Percentiles rank a stretch among this genome's conserved stretches.
Conservation (phyloP, 2,888 invertebrate genomes). For the Campaea margaritaria region DNA sequence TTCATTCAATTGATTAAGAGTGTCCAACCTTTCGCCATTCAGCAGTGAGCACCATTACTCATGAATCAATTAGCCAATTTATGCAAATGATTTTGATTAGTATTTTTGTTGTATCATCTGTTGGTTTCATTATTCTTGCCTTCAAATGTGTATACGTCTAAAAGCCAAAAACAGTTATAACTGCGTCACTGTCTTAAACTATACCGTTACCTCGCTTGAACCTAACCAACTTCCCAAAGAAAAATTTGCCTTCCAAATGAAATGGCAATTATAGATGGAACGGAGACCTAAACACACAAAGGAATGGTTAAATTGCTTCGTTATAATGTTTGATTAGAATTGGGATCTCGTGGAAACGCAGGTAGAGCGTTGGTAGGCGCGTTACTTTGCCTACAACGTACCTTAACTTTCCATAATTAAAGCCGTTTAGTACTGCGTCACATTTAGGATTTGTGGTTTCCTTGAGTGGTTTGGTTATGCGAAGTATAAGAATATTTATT, state of each 20-base stretch:
- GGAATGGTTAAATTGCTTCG: conserved; percentile 41
- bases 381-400: conserved; percentile 5
- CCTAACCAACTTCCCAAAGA: conserved; percentile 22
- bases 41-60: too few relatives aligned
- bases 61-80: too few relatives aligned
- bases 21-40: too few relatives aligned
- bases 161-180: background rate
- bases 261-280: conserved; percentile 35
- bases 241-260: conserved; percentile 33
- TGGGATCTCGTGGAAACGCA: conserved; percentile 28
- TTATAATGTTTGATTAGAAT: conserved; percentile 44
- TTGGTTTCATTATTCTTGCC: background rate
- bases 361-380: conserved; percentile 25
- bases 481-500: background rate
- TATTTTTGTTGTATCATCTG: too few relatives aligned
- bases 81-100: too few relatives aligned
- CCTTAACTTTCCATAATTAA: background rate
- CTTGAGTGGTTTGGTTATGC: conserved; percentile 1
- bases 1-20: too few relatives aligned
- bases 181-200: conserved; percentile 2
- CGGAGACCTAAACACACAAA: conserved; percentile 37
- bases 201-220: conserved; percentile 10
- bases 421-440: background rate
- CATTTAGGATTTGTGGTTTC: background rate
- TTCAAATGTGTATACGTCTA: background rate